A percentile compares a stretch with the other conserved stretches of the same genome.
phyloP scores from a whole-genome alignment of 1,140 invertebrate genomes.

The Scylla paramamosain region DNA sequence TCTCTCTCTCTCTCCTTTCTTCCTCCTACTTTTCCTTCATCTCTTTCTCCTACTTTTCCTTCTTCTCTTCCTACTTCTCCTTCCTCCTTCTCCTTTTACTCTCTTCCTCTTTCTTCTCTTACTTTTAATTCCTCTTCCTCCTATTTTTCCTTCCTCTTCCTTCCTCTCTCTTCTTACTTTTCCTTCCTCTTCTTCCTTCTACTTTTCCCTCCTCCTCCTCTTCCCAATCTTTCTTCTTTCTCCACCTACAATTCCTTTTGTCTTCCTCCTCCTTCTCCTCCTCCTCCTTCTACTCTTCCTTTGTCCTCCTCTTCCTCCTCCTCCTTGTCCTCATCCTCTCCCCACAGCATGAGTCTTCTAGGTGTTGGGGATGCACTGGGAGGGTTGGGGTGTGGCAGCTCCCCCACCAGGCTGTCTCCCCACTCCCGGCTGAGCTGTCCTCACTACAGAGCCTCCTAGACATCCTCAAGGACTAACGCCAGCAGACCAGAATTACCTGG shows the following conservation, averaged over 20 bases:
- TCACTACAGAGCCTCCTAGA: slow-evolving; percentile 32
- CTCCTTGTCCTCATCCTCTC: background rate
- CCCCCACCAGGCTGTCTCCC: slow-evolving; percentile 72
- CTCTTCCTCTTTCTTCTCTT: background rate
- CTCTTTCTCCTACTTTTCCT: too few species aligned
- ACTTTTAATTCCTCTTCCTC: background rate
- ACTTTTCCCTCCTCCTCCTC: too few species aligned
- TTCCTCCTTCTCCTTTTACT: background rate
- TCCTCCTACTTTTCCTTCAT: too few species aligned
- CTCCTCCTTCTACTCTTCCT: background rate
- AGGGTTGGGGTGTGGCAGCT: slow-evolving; percentile 72
- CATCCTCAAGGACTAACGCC: slow-evolving; percentile 35
- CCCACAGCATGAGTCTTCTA: slow-evolving; percentile 54
- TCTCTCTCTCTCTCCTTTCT: too few species aligned
- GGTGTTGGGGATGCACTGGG: slow-evolving; percentile 72
- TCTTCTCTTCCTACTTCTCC: too few species aligned
- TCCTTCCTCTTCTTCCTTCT: too few species aligned
- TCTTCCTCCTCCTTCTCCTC: background rate
- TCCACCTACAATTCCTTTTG: too few species aligned
- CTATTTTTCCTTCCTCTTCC: background rate
- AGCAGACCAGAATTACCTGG: too few species aligned
- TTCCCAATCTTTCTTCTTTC: background rate
- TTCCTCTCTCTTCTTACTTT: too few species aligned
- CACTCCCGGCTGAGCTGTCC: slow-evolving; percentile 52
- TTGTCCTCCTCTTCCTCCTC: too few species aligned